Percentiles rank a stretch among this genome's conserved stretches.
phyloP scores from a whole-genome alignment of 2,888 invertebrate species.

The Polylopha cassiicola region DNA sequence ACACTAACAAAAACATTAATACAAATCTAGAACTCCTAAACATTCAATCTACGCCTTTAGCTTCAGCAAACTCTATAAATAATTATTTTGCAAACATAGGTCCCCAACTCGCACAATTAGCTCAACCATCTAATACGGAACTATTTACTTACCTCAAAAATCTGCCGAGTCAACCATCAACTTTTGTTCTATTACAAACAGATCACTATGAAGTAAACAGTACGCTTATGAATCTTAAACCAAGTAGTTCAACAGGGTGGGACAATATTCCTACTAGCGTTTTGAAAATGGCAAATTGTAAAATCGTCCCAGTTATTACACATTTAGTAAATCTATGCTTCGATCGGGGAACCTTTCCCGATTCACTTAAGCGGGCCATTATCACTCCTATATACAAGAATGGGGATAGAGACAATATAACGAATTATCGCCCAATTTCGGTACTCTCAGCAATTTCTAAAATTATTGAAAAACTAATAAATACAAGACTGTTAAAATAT shows the following conservation, averaged over 20 bases:
- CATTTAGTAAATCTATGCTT: slow-evolving; percentile 1
- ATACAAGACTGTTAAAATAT: not conserved
- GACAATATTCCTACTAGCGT: slow-evolving; percentile 1
- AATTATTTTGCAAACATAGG: slow-evolving; percentile 1
- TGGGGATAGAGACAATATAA: not conserved
- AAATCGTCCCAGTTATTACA: not conserved
- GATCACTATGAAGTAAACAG: not conserved
- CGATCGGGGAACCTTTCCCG: not conserved
- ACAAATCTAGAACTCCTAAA: not conserved
- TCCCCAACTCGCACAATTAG: not conserved
- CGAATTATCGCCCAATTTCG: slow-evolving; percentile 3
- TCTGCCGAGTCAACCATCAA: not conserved
- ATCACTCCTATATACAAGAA: slow-evolving; percentile 1
- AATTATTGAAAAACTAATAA: slow-evolving; percentile 8
- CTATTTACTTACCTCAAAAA: not conserved
- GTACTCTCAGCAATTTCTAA: slow-evolving; percentile 1
- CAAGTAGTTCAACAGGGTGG: not conserved
- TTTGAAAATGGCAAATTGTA: not conserved
- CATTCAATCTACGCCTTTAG: not conserved
- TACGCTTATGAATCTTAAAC: not conserved
- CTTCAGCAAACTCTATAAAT: not conserved
- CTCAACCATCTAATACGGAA: not conserved
- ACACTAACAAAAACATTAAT: not conserved
- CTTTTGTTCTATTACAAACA: not conserved
- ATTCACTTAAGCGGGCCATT: not conserved